phyloP scores from a whole-genome alignment of 1,140 invertebrate species.

The Micrasema longulum region DNA sequence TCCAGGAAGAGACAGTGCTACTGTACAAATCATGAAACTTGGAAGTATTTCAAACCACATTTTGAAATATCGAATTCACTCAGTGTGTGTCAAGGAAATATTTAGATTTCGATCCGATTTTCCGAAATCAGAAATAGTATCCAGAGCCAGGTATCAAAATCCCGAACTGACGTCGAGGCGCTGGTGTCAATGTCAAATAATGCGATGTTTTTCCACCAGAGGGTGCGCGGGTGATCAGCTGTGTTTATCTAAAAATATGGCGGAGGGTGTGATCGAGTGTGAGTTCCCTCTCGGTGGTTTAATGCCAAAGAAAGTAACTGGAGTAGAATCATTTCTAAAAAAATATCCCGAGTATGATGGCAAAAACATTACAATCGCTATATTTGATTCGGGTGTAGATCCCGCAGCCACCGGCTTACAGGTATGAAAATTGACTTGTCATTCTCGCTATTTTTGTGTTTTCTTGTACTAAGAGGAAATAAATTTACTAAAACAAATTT shows the following conservation, averaged over 20 bases:
- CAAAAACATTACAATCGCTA: constrained; percentile 89
- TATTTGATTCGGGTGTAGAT: constrained; percentile 98
- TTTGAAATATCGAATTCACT: constrained; percentile 52
- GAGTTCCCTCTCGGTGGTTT: constrained; percentile 85
- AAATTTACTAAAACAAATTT: background rate
- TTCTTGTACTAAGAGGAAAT: constrained; percentile 20
- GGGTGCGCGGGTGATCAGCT: constrained; percentile 33
- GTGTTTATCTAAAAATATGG: constrained; percentile 48
- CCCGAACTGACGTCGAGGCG: too few relatives aligned
- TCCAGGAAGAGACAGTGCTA: constrained; percentile 68
- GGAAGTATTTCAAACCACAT: constrained; percentile 78
- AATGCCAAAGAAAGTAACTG: constrained; percentile 96
- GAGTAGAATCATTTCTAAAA: constrained; percentile 85
- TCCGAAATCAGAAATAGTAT: background rate
- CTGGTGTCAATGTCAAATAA: constrained; percentile 19
- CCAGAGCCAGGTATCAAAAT: background rate
- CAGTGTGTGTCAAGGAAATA: background rate
- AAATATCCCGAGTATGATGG: constrained; percentile 97
- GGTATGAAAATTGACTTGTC: constrained; percentile 74
- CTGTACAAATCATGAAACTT: constrained; percentile 69
- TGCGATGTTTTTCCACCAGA: constrained; percentile 34
- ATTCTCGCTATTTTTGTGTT: constrained; percentile 55
- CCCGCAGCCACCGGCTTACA: constrained; percentile 93
- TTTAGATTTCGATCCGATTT: background rate
- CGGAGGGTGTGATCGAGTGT: constrained; percentile 68